Conservation (phyloP, 1,140 invertebrate species). For the Ruditapes philippinarum region DNA sequence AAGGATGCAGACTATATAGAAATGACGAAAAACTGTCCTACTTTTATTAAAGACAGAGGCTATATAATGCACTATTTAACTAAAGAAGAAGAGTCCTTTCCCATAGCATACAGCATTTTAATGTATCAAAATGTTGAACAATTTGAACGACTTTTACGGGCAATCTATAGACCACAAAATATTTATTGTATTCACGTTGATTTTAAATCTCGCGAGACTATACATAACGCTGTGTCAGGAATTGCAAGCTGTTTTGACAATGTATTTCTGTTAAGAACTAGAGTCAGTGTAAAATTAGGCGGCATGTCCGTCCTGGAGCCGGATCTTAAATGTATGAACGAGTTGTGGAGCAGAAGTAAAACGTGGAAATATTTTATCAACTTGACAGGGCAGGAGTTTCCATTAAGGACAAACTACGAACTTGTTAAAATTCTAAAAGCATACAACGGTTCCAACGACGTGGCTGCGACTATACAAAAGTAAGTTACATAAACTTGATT, state of each 20-base stretch:
- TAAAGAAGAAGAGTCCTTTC: slow-evolving; percentile 74
- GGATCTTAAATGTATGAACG: too few species aligned
- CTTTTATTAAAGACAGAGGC: slow-evolving; percentile 52
- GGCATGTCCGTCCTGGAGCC: slow-evolving; percentile 78
- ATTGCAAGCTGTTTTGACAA: slow-evolving; percentile 79
- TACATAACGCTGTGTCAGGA: slow-evolving; percentile 59
- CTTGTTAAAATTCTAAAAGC: too few species aligned
- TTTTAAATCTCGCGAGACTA: slow-evolving; percentile 67
- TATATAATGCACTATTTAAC: slow-evolving; percentile 71
- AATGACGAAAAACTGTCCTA: slow-evolving; percentile 39
- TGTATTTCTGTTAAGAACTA: slow-evolving; percentile 74
- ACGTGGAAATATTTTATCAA: too few species aligned
- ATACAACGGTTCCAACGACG: too few species aligned
- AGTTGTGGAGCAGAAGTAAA: too few species aligned
- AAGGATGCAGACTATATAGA: not conserved
- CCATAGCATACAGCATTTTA: slow-evolving; percentile 80
- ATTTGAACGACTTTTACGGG: too few species aligned
- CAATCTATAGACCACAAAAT: too few species aligned
- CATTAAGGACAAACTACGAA: too few species aligned
- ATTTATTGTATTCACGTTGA: slow-evolving; percentile 85
- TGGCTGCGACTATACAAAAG: too few species aligned
- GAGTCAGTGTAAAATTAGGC: slow-evolving; percentile 73
- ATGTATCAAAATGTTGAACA: too few species aligned
- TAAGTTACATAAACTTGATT: too few species aligned
- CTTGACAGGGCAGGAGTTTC: too few species aligned